A percentile compares a stretch with the other conserved stretches of the same genome.
These are phyloP conservation scores for Knipowitschia caucasica DNA, from an alignment of 2,797 vertebrate species.

Conservation along the genomic window DNA sequence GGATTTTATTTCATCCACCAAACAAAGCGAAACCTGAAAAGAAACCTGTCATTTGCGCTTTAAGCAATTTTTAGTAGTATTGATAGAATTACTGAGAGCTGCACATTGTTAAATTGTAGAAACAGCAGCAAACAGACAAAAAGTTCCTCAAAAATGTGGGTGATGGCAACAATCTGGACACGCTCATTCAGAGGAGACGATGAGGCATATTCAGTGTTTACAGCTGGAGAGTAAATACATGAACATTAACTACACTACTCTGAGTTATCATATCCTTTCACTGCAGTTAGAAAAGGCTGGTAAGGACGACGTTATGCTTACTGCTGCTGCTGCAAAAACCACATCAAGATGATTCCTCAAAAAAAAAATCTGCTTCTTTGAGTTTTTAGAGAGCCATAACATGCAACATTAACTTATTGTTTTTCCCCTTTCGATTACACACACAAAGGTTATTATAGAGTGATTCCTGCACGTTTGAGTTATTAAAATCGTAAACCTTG, in stretches of 20 bases:
- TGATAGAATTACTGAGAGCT: background rate
- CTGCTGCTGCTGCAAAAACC: background rate
- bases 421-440: background rate
- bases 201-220: constrained; percentile 16
- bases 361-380: background rate
- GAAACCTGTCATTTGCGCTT: background rate
- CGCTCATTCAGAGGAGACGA: constrained; percentile 1
- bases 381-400: no score
- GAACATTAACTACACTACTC: constrained; percentile 7
- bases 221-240: constrained; percentile 21
- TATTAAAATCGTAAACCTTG: no score
- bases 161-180: constrained; percentile 9
- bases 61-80: background rate
- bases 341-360: background rate
- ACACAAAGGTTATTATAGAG: no score
- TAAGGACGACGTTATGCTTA: background rate
- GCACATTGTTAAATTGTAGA: constrained; percentile 1
- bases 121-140: constrained; percentile 6
- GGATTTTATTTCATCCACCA: no score
- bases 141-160: background rate
- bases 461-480: no score
- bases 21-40: no score
- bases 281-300: background rate
- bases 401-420: no score
- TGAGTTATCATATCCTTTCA: constrained; percentile 21